Base-by-base conservation (phyloP, 2,888 invertebrate species). In the Teleiodes luculella region DNA sequence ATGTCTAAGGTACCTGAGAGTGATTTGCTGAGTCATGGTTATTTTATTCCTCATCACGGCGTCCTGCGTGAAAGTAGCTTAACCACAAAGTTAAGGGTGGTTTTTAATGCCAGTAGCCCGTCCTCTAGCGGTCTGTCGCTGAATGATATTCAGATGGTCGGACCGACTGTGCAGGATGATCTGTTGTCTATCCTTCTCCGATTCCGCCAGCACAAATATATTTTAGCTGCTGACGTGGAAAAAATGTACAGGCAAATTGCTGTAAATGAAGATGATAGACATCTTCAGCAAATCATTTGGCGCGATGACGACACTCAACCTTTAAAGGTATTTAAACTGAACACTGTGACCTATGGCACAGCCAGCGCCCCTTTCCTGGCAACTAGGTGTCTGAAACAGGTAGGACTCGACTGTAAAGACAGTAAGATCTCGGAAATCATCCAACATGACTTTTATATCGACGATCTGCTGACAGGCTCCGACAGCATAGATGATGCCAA, bases 291-390 rank as follows among this genome's bases (percentile, higher is more conserved):
- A n/a, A 50, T 54, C 1, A 14, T 24, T 6, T 62, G 61, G 64
- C 58, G 62, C 39, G 31, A 53, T 14, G 30, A 59, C 31, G 46
- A 58, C 0, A 47, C 47, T 0, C 18, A 53, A 10, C 54, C 53
- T 0, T 6, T 65, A 2, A 41, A 59, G 11, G 13, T 18, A 1
- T 58, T 52, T 45, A 11, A 53, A 11, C 31, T 64, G 10, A 62
- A 65, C 45, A 61, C 61, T 0, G 61, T 62, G 0, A 64, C 59
- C 0, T 64, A 63, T 41, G 64, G 62, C 7, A 63, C 62, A 0
- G 63, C 67, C 0, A 63, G 64, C 37, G 66, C 68, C 0, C 64
- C 65, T 0, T 70, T 56, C 56, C 52, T 67, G 2, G 65, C 64
- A 0, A 64, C 61, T 0, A 31, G 68, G 10, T 67, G 64, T 39